phyloP scores from a whole-genome alignment of 2,113 vertebrate species.

The Gallinago jamesoni region DNA sequence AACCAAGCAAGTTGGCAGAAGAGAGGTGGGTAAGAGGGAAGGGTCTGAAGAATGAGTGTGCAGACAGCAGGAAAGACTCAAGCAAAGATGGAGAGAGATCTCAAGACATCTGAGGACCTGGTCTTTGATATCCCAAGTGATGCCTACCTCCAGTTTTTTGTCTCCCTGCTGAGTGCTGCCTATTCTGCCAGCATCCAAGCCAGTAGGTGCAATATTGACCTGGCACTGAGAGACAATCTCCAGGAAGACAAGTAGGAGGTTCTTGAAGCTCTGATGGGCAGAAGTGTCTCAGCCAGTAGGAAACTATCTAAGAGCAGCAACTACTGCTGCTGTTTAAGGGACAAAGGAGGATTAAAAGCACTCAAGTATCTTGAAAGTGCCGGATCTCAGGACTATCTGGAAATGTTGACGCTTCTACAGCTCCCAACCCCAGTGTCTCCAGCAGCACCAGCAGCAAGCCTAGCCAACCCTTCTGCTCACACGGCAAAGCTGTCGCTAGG shows the following conservation, averaged over 20 bases:
- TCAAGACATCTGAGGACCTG: neutral
- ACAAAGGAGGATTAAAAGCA: neutral
- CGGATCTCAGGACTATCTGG: neutral
- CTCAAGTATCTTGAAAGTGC: neutral
- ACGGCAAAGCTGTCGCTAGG: neutral
- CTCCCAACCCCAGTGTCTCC: neutral
- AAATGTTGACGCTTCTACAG: neutral
- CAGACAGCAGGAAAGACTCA: neutral
- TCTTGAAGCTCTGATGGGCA: neutral
- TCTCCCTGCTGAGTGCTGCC: neutral
- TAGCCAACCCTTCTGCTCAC: neutral
- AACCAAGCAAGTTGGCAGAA: neutral
- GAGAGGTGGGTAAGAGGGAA: neutral
- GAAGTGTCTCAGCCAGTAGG: neutral
- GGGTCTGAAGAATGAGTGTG: neutral
- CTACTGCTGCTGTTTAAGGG: neutral
- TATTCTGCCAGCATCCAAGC: neutral
- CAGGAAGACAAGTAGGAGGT: slow-evolving; percentile 47
- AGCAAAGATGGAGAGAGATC: neutral
- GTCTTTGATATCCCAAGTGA: neutral
- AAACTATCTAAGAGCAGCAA: neutral
- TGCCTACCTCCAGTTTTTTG: neutral
- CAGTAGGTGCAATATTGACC: neutral
- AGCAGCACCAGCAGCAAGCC: neutral
- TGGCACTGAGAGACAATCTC: neutral